Evolutionary conservation across 1,140 invertebrate genomes (phyloP).

Genomic region (Caenorhabditis elegans): DNA sequence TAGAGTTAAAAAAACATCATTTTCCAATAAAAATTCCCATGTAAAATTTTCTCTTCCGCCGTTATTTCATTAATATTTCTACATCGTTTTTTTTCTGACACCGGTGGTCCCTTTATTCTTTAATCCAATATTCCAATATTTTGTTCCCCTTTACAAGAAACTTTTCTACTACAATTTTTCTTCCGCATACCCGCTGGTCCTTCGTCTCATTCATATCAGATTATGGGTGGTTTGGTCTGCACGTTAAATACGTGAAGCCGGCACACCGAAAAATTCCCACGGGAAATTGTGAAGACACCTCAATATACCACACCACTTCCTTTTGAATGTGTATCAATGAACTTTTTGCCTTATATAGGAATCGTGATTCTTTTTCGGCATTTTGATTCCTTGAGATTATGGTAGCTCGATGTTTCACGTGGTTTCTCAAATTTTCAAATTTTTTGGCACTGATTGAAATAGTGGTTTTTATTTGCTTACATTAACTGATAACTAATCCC

Average conservation of each 20-base stretch:
- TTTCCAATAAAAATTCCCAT: no score
- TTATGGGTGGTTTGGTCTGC: not conserved
- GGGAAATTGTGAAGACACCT: not conserved
- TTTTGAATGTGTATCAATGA: not conserved
- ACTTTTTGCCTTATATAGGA: not conserved
- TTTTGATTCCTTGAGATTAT: no score
- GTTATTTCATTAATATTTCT: no score
- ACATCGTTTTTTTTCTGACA: not conserved
- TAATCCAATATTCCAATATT: no score
- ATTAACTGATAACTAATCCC: no score
- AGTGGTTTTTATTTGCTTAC: no score
- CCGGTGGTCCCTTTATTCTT: not conserved
- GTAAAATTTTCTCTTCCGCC: no score
- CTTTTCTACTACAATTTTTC: not conserved
- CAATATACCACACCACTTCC: not conserved
- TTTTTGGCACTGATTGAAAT: no score
- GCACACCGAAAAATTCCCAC: not conserved
- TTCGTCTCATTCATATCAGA: conserved; percentile 23
- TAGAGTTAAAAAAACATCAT: no score
- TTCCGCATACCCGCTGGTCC: not conserved
- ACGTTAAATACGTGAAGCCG: not conserved
- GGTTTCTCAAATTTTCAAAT: no score
- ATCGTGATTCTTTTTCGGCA: not conserved
- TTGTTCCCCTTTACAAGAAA: no score
- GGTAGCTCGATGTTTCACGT: no score